Evolutionary conservation across 2,113 vertebrate genomes (phyloP), one percentile per base, ranked within the genome.

Genomic region (Brachypteracias leptosomus): DNA sequence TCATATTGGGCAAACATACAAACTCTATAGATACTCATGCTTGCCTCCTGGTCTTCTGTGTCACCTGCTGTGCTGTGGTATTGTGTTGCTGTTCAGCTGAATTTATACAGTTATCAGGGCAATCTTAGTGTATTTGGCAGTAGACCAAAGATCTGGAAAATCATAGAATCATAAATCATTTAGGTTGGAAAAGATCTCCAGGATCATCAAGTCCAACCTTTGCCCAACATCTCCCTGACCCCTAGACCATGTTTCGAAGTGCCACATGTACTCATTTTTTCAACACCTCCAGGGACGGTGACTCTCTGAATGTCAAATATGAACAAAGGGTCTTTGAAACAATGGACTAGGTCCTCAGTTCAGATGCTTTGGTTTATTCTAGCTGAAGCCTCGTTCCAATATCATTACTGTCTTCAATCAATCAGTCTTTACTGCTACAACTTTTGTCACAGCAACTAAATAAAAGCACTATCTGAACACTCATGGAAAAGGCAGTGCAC

Each of bases 311-410:
- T n/a, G n/a, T n/a, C n/a, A n/a, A n/a, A n/a, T n/a, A n/a, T 38
- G 31, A 93, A 52, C 21, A 85, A 68, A 78, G 36, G 25, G 16
- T 85, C 89, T 87, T 58, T 89, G 66, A 92, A 95, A 95, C 82
- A 87, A 89, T n/a, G 46, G 42, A 61, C 57, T 47, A 65, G 26
- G 55, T 52, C n/a, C 9, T 87, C 21, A 40, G 40, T 77, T 92
- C 25, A 82, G n/a, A 17, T 36, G 25, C 62, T 68, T 86, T 22
- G 3, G 68, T 89, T 89, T 61, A 81, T 58, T 17, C 25, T 55
- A 40, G 35, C 44, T 79, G 38, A 78, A 95, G n/a, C 65, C 21
- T 21, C 79, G 16, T 91, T 87, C 65, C 73, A 82, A 16, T 75
- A 92, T 31, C 49, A 72, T 75, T 38, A 44, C 12, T 57, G 35